Conservation (phyloP, 2,888 invertebrate species). For the Plebejus melissa region DNA sequence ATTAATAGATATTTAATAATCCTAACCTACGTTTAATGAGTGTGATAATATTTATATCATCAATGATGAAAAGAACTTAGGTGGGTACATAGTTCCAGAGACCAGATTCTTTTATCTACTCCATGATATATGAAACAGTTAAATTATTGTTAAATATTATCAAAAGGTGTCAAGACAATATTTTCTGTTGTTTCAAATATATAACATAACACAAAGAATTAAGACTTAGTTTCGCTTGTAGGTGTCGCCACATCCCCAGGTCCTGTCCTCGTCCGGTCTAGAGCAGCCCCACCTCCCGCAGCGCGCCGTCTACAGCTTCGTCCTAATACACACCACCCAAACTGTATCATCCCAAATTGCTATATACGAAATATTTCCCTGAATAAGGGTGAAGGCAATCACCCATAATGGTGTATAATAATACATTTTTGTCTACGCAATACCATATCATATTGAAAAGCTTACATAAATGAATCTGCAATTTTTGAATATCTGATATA, state of each 20-base stretch:
- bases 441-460: too few relatives aligned
- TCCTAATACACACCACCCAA: constrained; percentile 77
- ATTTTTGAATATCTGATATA: background rate
- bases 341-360: constrained; percentile 30
- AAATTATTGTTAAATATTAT: too few relatives aligned
- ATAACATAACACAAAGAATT: background rate
- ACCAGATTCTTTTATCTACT: too few relatives aligned
- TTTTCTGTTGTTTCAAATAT: background rate
- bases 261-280: constrained; percentile 58
- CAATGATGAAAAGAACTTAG: too few relatives aligned
- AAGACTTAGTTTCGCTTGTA: background rate
- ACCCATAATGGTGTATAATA: background rate
- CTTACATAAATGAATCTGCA: background rate
- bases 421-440: background rate
- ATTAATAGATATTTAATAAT: too few relatives aligned
- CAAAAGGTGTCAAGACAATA: background rate
- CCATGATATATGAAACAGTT: too few relatives aligned
- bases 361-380: background rate
- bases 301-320: constrained; percentile 95
- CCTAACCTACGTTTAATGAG: too few relatives aligned
- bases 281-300: constrained; percentile 95
- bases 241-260: background rate
- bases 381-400: background rate
- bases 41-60: too few relatives aligned
- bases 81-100: too few relatives aligned